These are phyloP conservation scores for Odontamblyopus lacepedii DNA, from an alignment of 2,797 vertebrate genomes.

Conservation along the genomic window DNA sequence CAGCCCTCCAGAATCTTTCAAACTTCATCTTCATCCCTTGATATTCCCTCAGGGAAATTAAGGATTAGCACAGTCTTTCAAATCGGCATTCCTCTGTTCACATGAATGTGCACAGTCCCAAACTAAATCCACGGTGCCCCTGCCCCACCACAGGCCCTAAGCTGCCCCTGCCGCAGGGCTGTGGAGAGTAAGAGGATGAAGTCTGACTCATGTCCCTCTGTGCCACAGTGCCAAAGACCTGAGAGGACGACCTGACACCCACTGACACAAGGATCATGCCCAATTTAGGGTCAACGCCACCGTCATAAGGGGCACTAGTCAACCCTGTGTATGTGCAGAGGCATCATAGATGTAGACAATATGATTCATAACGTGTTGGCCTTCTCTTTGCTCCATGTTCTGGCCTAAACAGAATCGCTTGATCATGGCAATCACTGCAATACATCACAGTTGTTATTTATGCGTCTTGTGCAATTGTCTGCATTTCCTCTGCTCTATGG, in stretches of 20 bases:
- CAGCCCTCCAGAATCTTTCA: conserved; percentile 65
- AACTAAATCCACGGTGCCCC: conserved; percentile 59
- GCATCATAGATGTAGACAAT: background rate
- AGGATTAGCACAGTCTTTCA: conserved; percentile 76
- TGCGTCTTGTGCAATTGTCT: background rate
- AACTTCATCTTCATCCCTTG: conserved; percentile 61
- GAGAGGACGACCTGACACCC: conserved; percentile 47
- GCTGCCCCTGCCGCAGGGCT: conserved; percentile 53
- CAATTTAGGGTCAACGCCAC: conserved; percentile 17
- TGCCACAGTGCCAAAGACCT: conserved; percentile 54
- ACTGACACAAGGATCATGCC: conserved; percentile 22
- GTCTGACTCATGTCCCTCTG: conserved; percentile 73
- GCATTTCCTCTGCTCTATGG: conserved; percentile 5
- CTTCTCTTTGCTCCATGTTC: background rate
- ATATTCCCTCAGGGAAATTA: conserved; percentile 80
- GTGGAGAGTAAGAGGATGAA: conserved; percentile 74
- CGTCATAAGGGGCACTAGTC: conserved; percentile 11
- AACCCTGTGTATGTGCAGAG: background rate
- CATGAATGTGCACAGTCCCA: conserved; percentile 61
- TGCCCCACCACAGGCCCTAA: conserved; percentile 49
- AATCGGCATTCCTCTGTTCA: conserved; percentile 66
- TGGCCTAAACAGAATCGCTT: background rate
- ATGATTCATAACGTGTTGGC: too few relatives aligned
- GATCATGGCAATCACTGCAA: conserved; percentile 10
- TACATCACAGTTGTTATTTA: conserved; percentile 15